Conservation (phyloP, 2,888 invertebrate species). For the Hypsopygia costalis region DNA sequence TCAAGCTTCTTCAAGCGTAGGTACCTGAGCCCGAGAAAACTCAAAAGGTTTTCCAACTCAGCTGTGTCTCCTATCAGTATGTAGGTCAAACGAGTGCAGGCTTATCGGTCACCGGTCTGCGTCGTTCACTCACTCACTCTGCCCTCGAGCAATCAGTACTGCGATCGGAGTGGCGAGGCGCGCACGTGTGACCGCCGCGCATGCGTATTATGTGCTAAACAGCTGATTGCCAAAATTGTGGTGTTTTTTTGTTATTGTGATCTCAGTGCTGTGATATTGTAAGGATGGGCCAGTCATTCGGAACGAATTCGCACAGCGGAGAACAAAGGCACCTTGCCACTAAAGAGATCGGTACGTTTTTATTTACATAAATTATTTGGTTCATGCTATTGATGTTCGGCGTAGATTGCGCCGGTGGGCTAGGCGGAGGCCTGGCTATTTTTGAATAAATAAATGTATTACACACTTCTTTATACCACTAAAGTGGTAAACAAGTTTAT, state of each 20-base stretch:
- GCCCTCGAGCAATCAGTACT: constrained; percentile 9
- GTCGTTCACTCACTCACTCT: constrained; percentile 11
- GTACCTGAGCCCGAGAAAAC: no score
- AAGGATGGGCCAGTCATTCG: constrained; percentile 73
- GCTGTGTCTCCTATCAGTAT: constrained; percentile 11
- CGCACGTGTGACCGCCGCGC: constrained; percentile 30
- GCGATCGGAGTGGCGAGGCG: constrained; percentile 15
- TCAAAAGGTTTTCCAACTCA: not conserved
- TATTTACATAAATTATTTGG: no score
- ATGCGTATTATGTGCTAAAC: constrained; percentile 49
- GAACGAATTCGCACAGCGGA: constrained; percentile 67
- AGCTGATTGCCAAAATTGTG: constrained; percentile 47
- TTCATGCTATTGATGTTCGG: no score
- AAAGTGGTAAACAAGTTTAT: no score
- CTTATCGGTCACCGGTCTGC: constrained; percentile 24
- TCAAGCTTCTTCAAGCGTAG: no score
- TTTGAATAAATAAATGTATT: no score
- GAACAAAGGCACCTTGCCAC: constrained; percentile 63
- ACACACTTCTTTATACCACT: no score
- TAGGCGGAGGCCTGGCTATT: no score
- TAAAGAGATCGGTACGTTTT: constrained; percentile 68
- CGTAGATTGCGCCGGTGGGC: no score
- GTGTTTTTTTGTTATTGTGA: constrained; percentile 35
- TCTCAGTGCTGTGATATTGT: constrained; percentile 49
- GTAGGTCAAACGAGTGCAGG: constrained; percentile 25